Conservation (phyloP, 2,797 vertebrate genomes). For the Onychomys torridus region DNA sequence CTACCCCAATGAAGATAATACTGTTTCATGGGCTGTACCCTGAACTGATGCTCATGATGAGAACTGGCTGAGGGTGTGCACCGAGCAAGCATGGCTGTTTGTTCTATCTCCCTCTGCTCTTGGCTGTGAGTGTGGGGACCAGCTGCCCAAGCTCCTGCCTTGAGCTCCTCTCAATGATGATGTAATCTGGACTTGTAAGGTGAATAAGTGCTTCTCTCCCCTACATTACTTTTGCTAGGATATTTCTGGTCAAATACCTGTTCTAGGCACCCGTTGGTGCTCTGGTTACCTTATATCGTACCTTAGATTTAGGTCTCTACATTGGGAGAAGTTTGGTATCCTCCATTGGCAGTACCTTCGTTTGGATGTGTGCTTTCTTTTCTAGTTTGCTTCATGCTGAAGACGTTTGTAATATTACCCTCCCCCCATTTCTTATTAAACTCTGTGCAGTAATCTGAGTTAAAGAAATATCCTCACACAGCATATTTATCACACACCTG, state of each 20-base stretch:
- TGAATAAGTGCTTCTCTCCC: not conserved
- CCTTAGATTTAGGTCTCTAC: conserved; percentile 7
- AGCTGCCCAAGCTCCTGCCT: not conserved
- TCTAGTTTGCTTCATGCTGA: not conserved
- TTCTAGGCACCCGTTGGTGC: not conserved
- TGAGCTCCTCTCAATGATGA: not conserved
- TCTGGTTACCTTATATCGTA: not conserved
- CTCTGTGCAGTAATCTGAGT: not conserved
- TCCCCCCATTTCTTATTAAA: not conserved
- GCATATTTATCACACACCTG: not conserved
- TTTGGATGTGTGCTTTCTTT: conserved; percentile 29
- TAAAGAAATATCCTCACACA: not conserved
- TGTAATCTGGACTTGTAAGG: not conserved
- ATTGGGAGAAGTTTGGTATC: not conserved
- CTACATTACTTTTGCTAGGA: no score
- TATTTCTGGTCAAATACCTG: not conserved
- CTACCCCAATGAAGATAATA: no score
- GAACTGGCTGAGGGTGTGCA: no score
- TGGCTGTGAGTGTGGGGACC: not conserved
- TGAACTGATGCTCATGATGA: not conserved
- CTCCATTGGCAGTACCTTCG: not conserved
- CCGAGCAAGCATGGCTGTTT: not conserved
- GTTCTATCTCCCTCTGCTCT: not conserved
- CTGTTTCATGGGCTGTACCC: not conserved
- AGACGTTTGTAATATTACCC: not conserved